Evolutionary conservation across 2,797 vertebrate genomes (phyloP).

Genomic region (Etheostoma perlongum): DNA sequence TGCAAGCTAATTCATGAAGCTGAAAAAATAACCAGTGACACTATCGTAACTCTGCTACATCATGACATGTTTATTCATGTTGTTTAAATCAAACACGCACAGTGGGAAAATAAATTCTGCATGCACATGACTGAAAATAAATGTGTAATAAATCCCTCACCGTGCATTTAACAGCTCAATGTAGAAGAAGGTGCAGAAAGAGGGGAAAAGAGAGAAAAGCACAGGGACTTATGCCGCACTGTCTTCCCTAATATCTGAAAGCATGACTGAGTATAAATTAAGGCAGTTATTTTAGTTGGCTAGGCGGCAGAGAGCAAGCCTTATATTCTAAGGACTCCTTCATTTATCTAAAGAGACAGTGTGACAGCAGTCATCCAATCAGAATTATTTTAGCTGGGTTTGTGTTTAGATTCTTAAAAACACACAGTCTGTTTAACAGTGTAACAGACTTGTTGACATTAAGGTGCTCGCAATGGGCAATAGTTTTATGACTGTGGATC

Average conservation of each 20-base stretch:
- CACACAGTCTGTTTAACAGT: not conserved
- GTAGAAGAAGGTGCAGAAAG: not conserved
- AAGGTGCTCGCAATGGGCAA: conserved; percentile 2
- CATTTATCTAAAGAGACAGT: not conserved
- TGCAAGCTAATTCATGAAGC: not conserved
- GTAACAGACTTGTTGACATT: not conserved
- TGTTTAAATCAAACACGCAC: not conserved
- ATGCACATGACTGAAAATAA: not conserved
- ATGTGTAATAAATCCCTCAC: not conserved
- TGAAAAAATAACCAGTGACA: not conserved
- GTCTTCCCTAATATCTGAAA: conserved; percentile 11
- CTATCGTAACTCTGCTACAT: not conserved
- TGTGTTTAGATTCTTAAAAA: not conserved
- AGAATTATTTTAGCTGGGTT: conserved; percentile 5
- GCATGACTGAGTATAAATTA: conserved; percentile 19
- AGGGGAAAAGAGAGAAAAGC: not conserved
- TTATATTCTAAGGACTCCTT: conserved; percentile 17
- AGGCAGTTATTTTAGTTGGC: conserved; percentile 25
- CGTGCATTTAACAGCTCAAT: not conserved
- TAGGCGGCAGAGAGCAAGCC: conserved; percentile 1
- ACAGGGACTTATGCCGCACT: not conserved
- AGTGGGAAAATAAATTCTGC: not conserved
- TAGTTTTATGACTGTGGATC: conserved; percentile 14
- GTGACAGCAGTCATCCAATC: conserved; percentile 15
- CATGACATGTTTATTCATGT: not conserved